phyloP scores from a whole-genome alignment of 2,888 invertebrate genomes.

The Sturmia bella region DNA sequence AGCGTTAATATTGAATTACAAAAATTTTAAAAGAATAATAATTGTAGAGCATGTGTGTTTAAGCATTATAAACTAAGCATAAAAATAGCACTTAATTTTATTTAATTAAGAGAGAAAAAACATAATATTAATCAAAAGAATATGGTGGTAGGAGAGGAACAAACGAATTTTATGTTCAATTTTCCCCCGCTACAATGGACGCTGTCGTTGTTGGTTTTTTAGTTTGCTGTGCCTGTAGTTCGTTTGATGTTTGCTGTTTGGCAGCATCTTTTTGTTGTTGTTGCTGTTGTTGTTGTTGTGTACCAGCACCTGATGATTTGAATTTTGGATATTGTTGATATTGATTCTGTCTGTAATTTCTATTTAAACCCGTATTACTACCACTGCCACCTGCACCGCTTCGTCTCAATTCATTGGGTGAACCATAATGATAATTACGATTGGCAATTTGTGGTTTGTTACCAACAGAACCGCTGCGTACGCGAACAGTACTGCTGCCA shows the following conservation, averaged over 20 bases:
- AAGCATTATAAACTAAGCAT: constrained; percentile 66
- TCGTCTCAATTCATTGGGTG: constrained; percentile 78
- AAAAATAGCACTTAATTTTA: constrained; percentile 68
- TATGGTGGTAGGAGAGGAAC: constrained; percentile 60
- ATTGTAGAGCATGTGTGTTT: constrained; percentile 56
- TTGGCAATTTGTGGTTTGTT: constrained; percentile 80
- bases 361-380: constrained; percentile 77
- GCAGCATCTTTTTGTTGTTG: constrained; percentile 65
- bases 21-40: constrained; percentile 30
- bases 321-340: constrained; percentile 72
- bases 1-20: constrained; percentile 7
- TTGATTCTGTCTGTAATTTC: constrained; percentile 71
- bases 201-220: constrained; percentile 71
- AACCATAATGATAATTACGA: constrained; percentile 79
- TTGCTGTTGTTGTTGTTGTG: constrained; percentile 67
- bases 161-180: constrained; percentile 70
- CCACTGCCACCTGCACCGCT: constrained; percentile 74
- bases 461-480: constrained; percentile 81
- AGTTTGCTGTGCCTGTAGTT: constrained; percentile 69
- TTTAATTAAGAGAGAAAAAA: constrained; percentile 63
- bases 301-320: constrained; percentile 35
- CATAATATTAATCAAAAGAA: constrained; percentile 57
- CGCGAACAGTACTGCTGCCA: constrained; percentile 79
- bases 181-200: constrained; percentile 72
- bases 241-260: constrained; percentile 47